These are phyloP conservation scores for Rhinolophus sinicus DNA, from an alignment of 2,113 vertebrate species.

Conservation along the genomic window DNA sequence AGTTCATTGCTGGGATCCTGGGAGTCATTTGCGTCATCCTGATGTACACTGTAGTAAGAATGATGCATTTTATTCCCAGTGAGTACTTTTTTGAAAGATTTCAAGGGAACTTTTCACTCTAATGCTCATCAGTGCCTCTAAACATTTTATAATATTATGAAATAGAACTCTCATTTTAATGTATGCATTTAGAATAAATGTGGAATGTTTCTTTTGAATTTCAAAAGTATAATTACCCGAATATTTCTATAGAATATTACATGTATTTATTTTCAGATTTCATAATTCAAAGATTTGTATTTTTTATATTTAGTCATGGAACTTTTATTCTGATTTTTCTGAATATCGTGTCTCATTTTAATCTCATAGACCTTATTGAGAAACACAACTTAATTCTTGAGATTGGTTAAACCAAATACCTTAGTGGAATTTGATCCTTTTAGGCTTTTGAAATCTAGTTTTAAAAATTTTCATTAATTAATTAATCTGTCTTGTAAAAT, in stretches of 20 bases:
- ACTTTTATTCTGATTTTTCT: too few species aligned
- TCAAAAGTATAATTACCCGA: neutral
- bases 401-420: neutral
- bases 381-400: neutral
- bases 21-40: neutral
- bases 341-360: too few species aligned
- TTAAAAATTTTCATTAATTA: too few species aligned
- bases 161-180: neutral
- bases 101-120: neutral
- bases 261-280: neutral
- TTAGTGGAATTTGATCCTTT: too few species aligned
- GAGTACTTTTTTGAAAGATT: neutral
- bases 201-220: neutral
- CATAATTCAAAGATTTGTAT: neutral
- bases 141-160: neutral
- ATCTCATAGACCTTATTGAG: neutral
- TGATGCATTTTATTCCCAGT: neutral
- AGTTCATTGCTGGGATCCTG: neutral
- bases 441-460: too few species aligned
- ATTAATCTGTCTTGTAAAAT: neutral
- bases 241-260: neutral
- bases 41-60: neutral
- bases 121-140: neutral
- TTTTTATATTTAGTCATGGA: too few species aligned
- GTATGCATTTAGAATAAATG: neutral